These are phyloP conservation scores for Cuculus canorus DNA, from an alignment of 2,797 vertebrate species.

Conservation along the genomic window DNA sequence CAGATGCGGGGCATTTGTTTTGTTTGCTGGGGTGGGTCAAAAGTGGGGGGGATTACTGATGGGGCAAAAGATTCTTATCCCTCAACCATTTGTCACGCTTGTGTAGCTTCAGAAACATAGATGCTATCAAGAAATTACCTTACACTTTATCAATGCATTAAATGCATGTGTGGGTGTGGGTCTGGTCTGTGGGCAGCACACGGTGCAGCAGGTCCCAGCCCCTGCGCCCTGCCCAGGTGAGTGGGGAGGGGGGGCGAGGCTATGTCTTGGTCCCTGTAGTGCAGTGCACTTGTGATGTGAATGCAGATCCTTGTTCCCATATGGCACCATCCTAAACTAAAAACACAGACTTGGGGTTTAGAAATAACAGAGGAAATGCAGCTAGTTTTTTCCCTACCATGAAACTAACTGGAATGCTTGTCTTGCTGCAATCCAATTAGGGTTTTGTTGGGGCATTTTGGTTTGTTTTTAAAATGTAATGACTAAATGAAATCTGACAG, in stretches of 20 bases:
- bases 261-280: background rate
- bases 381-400: background rate
- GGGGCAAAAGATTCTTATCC: background rate
- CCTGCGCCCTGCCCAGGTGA: background rate
- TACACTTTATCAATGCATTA: rapidly evolving
- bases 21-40: background rate
- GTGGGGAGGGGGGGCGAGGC: rapidly evolving
- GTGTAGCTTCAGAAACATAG: background rate
- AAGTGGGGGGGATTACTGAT: background rate
- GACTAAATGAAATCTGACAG: background rate
- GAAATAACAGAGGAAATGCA: background rate
- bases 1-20: background rate
- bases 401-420: background rate
- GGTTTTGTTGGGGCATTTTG: background rate
- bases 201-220: background rate
- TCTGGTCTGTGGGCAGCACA: background rate
- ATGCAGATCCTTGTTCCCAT: background rate
- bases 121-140: background rate
- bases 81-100: background rate
- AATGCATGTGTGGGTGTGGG: background rate
- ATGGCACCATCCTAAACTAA: background rate
- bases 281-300: rapidly evolving
- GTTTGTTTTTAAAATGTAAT: background rate
- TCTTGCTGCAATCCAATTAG: background rate
- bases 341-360: background rate